Percentiles rank a stretch among this genome's conserved stretches.
These are phyloP conservation scores for Drosophila monieri DNA, from an alignment of 2,888 invertebrate species.

Conservation along the genomic window DNA sequence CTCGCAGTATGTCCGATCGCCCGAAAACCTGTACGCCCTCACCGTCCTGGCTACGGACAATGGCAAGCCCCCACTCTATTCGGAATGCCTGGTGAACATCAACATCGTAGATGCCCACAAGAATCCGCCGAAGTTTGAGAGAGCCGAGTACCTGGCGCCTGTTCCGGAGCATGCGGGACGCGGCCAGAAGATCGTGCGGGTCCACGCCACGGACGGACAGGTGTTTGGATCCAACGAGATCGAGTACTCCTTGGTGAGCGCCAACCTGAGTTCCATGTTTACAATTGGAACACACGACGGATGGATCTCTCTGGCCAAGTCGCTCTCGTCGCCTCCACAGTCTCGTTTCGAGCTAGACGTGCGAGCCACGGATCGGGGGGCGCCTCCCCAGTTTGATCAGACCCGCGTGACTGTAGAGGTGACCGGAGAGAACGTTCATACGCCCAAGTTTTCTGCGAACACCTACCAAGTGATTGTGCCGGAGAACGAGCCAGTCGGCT, in stretches of 20 bases:
- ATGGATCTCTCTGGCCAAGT: conserved; percentile 90
- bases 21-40: conserved; percentile 95
- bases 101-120: conserved; percentile 97
- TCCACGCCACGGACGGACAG: conserved; percentile 90
- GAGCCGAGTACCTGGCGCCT: conserved; percentile 90
- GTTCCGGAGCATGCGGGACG: conserved; percentile 90
- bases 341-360: conserved; percentile 88
- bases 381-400: conserved; percentile 93
- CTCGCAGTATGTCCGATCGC: conserved; percentile 91
- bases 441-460: conserved; percentile 92
- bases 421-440: conserved; percentile 92
- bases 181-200: conserved; percentile 89
- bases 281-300: conserved; percentile 90
- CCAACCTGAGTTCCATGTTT: conserved; percentile 92
- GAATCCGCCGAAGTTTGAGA: conserved; percentile 93
- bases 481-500: conserved; percentile 94
- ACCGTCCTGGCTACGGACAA: conserved; percentile 96
- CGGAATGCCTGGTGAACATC: conserved; percentile 93
- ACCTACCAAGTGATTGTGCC: conserved; percentile 96
- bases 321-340: conserved; percentile 85
- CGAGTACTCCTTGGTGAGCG: conserved; percentile 89
- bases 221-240: conserved; percentile 96
- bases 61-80: conserved; percentile 97
- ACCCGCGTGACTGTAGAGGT: conserved; percentile 90
- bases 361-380: conserved; percentile 93